phyloP scores from a whole-genome alignment of 2,888 invertebrate genomes.

The Phoenoteleia sp. region DNA sequence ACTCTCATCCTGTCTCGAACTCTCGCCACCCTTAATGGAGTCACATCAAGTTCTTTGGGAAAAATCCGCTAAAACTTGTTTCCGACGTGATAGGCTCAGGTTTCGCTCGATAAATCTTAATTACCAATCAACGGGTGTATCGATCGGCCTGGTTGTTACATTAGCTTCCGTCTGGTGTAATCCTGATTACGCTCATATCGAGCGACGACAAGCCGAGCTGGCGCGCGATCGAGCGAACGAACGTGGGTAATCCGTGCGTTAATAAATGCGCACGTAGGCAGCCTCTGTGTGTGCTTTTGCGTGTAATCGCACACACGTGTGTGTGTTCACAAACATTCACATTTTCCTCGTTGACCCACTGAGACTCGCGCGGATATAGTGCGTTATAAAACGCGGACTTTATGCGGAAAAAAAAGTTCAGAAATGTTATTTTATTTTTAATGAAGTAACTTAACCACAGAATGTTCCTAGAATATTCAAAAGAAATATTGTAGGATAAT shows the following conservation, averaged over 20 bases:
- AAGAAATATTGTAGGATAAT: too few relatives aligned
- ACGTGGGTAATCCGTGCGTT: conserved; percentile 48
- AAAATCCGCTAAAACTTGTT: conserved; percentile 47
- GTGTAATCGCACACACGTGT: conserved; percentile 32
- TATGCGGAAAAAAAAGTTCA: too few relatives aligned
- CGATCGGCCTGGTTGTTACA: conserved; percentile 62
- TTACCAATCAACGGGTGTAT: conserved; percentile 77
- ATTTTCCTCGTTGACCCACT: conserved; percentile 77
- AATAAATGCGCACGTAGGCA: conserved; percentile 49
- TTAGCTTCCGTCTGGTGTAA: conserved; percentile 62
- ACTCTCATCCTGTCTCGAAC: too few relatives aligned
- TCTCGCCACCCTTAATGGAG: conserved; percentile 2
- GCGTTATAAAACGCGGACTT: conserved; percentile 43
- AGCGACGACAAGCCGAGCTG: conserved; percentile 21
- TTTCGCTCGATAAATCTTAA: conserved; percentile 79
- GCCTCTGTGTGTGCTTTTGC: conserved; percentile 10
- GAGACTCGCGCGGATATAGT: conserved; percentile 36
- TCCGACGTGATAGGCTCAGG: conserved; percentile 30
- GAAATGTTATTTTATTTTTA: too few relatives aligned
- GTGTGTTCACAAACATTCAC: neutral
- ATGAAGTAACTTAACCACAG: too few relatives aligned
- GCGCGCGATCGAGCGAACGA: conserved; percentile 18
- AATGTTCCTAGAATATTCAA: too few relatives aligned
- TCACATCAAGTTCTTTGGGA: neutral
- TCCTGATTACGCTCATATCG: conserved; percentile 59